Conservation (phyloP, 1,140 invertebrate species). For the Microvelia longipes region DNA sequence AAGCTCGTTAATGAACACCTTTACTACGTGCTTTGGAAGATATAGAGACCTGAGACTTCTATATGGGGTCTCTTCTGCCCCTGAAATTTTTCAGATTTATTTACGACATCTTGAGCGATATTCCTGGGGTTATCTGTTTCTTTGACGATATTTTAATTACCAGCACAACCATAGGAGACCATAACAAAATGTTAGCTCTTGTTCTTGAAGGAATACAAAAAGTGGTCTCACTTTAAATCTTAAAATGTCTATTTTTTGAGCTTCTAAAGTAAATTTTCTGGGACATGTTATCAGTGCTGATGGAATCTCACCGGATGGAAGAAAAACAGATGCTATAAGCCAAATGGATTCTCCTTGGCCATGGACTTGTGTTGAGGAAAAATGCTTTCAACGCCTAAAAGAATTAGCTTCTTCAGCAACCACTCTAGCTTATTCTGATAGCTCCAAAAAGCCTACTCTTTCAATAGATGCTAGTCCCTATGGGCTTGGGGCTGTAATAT, state of each 20-base stretch:
- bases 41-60: slow-evolving; percentile 27
- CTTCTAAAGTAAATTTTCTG: neutral
- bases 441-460: slow-evolving; percentile 16
- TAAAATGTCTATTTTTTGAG: neutral
- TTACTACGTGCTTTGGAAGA: slow-evolving; percentile 24
- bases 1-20: slow-evolving; percentile 18
- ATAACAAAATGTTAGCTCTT: slow-evolving; percentile 19
- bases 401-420: slow-evolving; percentile 27
- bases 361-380: neutral
- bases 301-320: neutral
- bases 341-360: neutral
- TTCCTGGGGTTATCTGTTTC: slow-evolving; percentile 21
- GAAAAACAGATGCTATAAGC: neutral
- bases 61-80: slow-evolving; percentile 22
- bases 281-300: neutral
- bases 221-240: slow-evolving; percentile 6
- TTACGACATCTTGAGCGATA: slow-evolving; percentile 12
- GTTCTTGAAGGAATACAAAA: slow-evolving; percentile 25
- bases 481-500: slow-evolving; percentile 19
- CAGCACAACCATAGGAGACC: slow-evolving; percentile 16
- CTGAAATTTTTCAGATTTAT: neutral
- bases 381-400: neutral
- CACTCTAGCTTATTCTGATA: slow-evolving; percentile 18
- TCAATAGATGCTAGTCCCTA: slow-evolving; percentile 2
- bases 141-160: slow-evolving; percentile 28